These are phyloP conservation scores for Rhinichthys osculus DNA, from an alignment of 2,797 vertebrate species.

Conservation along the genomic window DNA sequence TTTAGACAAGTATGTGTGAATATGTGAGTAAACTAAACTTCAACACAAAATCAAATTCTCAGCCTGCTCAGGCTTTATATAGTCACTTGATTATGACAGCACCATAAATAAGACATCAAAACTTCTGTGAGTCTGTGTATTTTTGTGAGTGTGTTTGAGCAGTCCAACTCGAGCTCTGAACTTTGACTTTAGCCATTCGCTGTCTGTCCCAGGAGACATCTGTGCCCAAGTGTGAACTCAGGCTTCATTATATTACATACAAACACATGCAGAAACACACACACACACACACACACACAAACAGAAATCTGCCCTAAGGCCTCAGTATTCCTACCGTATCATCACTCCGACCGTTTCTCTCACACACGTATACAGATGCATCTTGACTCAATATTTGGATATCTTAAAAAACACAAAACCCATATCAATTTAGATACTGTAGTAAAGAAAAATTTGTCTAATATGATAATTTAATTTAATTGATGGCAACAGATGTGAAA, in stretches of 20 bases:
- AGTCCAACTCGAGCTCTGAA: neutral
- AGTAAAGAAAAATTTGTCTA: neutral
- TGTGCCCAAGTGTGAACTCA: conserved; percentile 13
- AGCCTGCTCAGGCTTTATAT: conserved; percentile 35
- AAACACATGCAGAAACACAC: conserved; percentile 30
- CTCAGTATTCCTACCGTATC: neutral
- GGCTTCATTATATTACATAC: conserved; percentile 34
- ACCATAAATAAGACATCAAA: conserved; percentile 45
- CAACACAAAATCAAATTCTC: conserved; percentile 6
- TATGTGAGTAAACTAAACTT: neutral
- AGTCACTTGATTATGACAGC: conserved; percentile 16
- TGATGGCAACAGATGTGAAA: neutral
- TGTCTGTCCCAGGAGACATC: conserved; percentile 21
- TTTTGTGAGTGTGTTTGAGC: neutral
- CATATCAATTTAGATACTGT: neutral
- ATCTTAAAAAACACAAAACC: neutral
- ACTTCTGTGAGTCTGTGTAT: neutral
- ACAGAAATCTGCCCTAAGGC: conserved; percentile 1
- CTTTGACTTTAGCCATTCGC: conserved; percentile 37
- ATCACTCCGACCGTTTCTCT: neutral
- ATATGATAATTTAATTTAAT: too few species aligned
- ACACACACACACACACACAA: conserved; percentile 9
- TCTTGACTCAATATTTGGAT: neutral
- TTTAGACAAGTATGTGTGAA: neutral
- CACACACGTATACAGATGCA: neutral